Evolutionary conservation across 2,113 vertebrate genomes (phyloP).

Genomic region (Pontoporia blainvillei): DNA sequence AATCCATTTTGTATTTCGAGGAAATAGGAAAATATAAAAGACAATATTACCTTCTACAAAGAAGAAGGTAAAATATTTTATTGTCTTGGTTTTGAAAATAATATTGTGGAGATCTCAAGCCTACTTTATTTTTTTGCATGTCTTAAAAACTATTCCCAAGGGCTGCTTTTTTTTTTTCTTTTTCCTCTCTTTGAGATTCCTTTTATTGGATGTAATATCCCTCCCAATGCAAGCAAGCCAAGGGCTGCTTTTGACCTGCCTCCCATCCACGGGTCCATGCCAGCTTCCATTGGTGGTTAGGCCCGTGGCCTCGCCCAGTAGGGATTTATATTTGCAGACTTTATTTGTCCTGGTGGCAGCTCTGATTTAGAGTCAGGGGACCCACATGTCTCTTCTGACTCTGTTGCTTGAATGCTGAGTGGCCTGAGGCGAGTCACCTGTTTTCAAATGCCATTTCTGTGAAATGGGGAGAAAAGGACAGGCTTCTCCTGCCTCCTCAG

Average conservation of each 20-base stretch:
- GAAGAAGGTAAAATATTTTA: neutral
- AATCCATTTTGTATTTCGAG: slow-evolving; percentile 20
- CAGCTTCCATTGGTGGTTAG: neutral
- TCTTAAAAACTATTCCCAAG: neutral
- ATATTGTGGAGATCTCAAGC: neutral
- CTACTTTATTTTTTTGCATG: neutral
- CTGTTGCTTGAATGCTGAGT: neutral
- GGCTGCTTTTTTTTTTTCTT: neutral
- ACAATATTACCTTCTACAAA: neutral
- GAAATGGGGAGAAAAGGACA: neutral
- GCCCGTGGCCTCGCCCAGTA: neutral
- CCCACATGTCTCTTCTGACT: neutral
- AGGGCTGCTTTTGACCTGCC: neutral
- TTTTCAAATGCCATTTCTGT: neutral
- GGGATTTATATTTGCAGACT: neutral
- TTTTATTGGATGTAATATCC: neutral
- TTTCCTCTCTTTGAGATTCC: neutral
- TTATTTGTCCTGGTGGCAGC: neutral
- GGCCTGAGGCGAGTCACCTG: neutral
- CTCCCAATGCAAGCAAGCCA: neutral
- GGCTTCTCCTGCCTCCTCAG: neutral
- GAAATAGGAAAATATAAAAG: slow-evolving; percentile 25
- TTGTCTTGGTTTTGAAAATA: slow-evolving; percentile 23
- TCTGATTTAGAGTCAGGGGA: neutral
- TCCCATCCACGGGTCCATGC: neutral